Evolutionary conservation across 2,797 vertebrate species (phyloP), one percentile per base, ranked within the genome.

Genomic region (Staurois parvus): DNA sequence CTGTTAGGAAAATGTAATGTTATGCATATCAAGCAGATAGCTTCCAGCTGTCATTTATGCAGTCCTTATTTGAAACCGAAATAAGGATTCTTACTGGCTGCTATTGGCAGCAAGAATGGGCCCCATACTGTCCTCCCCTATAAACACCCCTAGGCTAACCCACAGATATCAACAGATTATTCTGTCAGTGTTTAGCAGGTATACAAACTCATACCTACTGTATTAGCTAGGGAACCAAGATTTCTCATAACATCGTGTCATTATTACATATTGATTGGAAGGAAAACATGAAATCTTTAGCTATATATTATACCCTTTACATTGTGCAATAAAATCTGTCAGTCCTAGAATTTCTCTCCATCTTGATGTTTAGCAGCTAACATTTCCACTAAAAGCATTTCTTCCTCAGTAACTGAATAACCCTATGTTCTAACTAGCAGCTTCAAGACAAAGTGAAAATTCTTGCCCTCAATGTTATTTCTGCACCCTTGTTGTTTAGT

Each of bases 401-500:
- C 30, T 10, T 77, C 9, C 64, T 28, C 17, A 15, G 59, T 24
- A 45, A 19, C 34, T 64, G 28, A 62, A 30, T 64, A 34, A 29
- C 45, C 52, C 5, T 59, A 10, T 72, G 29, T 34, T 8, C 45
- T 12, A 37, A 59, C 72, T 40, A 59, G 29, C 45, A 40, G 32
- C 9, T 37, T 72, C 24, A 62, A 62, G 17, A 42, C 34, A 70
- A 80, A 80, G 21, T 64, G 52, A 62, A 73, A 59, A 40, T 32
- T 32, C 48, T 28, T 30, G 15, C 48, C 69, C 45, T 81, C 19
- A 74, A 42, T 42, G 80, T 24, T 52, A 42, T n/a, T 64, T 29
- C 40, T 70, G 32, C 24, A 7, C 32, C 37, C 80, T 37, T 73
- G 32, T 37, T 48, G 28, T 28, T 56, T 4, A 48, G 70, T 74